Evolutionary conservation across 1,140 invertebrate genomes (phyloP), one percentile per base, ranked within the genome.

Genomic region (Drosophila micromelanica): DNA sequence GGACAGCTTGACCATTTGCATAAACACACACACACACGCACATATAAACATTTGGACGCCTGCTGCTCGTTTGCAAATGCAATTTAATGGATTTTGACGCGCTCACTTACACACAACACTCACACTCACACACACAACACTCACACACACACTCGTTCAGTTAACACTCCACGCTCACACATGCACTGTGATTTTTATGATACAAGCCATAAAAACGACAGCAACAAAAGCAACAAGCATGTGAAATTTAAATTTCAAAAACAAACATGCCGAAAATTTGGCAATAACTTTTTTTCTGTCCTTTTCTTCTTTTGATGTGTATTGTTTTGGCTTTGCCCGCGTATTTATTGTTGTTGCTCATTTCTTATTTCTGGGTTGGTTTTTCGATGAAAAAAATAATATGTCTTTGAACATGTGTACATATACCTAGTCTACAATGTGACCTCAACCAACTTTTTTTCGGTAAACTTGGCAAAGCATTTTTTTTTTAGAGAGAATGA

Each of bases 181-280:
- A 42, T 5, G 51, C 12, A 17, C 38, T 57, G 55, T 56, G 55
- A 73, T 85, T 85, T 89, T 87, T 80, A 89, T 89, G 78, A 82
- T 82, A 79, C 72, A 67, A 62, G 78, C 76, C 76, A 87, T 87
- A 87, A 87, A 87, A 80, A 70, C 46, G 54, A 76, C 65, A 74
- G 61, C 59, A 73, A 64, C 61, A 69, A 57, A 11, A 71, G 55
- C 67, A 78, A 73, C 62, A 73, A 68, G 23, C 45, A 76, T 87
- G 82, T 76, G 75, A 86, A 89, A 89, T 89, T 89, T 89, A 90
- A 89, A 89, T 89, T 89, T 89, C 84, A 89, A 89, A 89, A 89
- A 85, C 85, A 89, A 89, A 89, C 80, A 90, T 90, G 84, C 84
- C 85, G 84, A 76, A 89, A 73, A 84, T 89, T 89, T 89, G 85